Base-by-base conservation (phyloP, 2,888 invertebrate species). In the Cephus pygmeus region DNA sequence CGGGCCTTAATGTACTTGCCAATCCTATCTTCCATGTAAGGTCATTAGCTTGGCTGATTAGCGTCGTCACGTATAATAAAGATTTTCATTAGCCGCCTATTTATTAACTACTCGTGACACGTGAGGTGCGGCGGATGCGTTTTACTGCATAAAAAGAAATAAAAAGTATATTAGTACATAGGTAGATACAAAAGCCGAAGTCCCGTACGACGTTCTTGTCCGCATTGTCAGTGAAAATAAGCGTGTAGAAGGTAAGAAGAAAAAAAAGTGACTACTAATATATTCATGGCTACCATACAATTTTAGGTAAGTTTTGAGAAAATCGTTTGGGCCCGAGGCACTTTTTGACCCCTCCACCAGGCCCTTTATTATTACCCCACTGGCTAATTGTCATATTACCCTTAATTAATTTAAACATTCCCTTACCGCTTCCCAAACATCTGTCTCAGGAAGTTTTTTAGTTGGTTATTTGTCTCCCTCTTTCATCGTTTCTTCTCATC, bases 1-100 rank as follows among this genome's bases (percentile, higher is more conserved):
- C 23, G 9, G 23, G 56, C 9, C 23, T 23, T 23, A 56, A 23
- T 23, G 9, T 56, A 56, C 56, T 23, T 23, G 0, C 6, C 56
- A 56, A 23, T 23, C 9, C 9, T 15, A 56, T 56, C 56, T 56
- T 23, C 2, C 56, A 56, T 3, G 9, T 56, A 23, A 56, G 23
- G 23, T 56, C 2, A 56, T 56, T 56, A 6, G 23, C 56, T 56
- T 56, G 56, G 56, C 56, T 56, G 56, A 56, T 56, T 56, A 23
- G 81, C 83, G 79, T 80, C 77, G 79, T 79, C 83, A 76, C 80
- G 81, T 83, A 79, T 82, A 84, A 85, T 85, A 83, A 84, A 87
- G 85, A 87, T 87, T 85, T 87, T 85, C 85, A 86, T 86, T 86
- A 81, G 82, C 81, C 79, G 77, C 78, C 84, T 81, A 81, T 87